These are phyloP conservation scores for Poeciliopsis gracilis DNA, from an alignment of 2,797 vertebrate species.

Conservation along the genomic window DNA sequence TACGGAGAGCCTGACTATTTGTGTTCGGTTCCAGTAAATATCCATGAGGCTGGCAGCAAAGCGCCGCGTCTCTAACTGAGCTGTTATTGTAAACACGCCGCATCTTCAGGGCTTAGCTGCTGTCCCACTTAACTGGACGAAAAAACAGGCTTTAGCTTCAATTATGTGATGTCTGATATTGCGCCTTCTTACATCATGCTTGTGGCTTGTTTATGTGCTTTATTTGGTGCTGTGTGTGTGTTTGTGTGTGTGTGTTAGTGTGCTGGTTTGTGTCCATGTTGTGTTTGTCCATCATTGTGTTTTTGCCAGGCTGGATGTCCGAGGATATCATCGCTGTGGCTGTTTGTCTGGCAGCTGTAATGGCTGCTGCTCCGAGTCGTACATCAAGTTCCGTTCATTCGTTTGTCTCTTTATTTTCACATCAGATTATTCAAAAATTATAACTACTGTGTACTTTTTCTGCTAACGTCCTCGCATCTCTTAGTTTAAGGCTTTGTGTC, in stretches of 20 bases:
- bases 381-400: constrained; percentile 15
- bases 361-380: constrained; percentile 27
- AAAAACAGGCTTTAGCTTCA: constrained; percentile 59
- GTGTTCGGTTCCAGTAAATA: constrained; percentile 13
- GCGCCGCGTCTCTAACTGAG: constrained; percentile 25
- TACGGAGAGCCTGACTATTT: constrained; percentile 9
- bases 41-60: constrained; percentile 12
- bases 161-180: constrained; percentile 67
- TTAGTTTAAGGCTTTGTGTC: neutral
- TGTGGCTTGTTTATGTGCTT: constrained; percentile 63
- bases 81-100: constrained; percentile 63
- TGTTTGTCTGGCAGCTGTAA: constrained; percentile 45
- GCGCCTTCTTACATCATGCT: constrained; percentile 72
- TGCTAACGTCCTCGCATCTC: constrained; percentile 1
- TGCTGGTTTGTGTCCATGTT: constrained; percentile 29
- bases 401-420: constrained; percentile 24
- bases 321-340: constrained; percentile 43
- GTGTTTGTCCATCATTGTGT: constrained; percentile 29
- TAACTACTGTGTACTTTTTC: constrained; percentile 18
- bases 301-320: constrained; percentile 27
- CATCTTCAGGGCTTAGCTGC: constrained; percentile 58
- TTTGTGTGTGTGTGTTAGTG: neutral
- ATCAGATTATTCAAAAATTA: constrained; percentile 41
- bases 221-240: constrained; percentile 27
- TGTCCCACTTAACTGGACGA: constrained; percentile 64